These are phyloP conservation scores for Tupaia tana DNA, from an alignment of 2,113 vertebrate genomes.

Conservation along the genomic window DNA sequence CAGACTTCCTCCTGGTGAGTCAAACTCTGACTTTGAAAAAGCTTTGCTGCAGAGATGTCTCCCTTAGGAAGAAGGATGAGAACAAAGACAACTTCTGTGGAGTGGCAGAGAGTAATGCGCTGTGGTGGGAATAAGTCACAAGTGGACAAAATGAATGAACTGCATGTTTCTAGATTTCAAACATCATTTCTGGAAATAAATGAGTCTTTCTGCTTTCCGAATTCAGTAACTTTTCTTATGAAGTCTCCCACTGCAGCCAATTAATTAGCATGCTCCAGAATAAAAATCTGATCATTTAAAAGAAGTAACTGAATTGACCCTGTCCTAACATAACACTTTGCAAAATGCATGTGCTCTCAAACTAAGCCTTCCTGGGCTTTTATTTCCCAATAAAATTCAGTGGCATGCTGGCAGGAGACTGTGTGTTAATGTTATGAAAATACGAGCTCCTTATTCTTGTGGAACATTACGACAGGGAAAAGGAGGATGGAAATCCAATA, in stretches of 20 bases:
- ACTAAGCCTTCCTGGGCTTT: neutral
- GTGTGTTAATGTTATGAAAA: neutral
- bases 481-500: neutral
- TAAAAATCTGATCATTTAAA: slow-evolving; percentile 68
- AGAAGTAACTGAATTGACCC: slow-evolving; percentile 42
- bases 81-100: neutral
- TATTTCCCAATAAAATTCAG: slow-evolving; percentile 27
- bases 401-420: neutral
- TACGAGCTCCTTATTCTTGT: slow-evolving; percentile 1
- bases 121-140: slow-evolving; percentile 54
- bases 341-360: neutral
- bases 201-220: slow-evolving; percentile 56
- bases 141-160: slow-evolving; percentile 55
- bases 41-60: neutral
- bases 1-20: neutral
- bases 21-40: neutral
- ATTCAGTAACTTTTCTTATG: slow-evolving; percentile 70
- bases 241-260: slow-evolving; percentile 61
- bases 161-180: slow-evolving; percentile 57
- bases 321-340: slow-evolving; percentile 19
- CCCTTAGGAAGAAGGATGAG: slow-evolving; percentile 19
- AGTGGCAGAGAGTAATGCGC: slow-evolving; percentile 67
- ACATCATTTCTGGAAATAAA: slow-evolving; percentile 60
- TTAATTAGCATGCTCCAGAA: slow-evolving; percentile 59
- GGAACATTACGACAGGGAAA: slow-evolving; percentile 32